Evolutionary conservation across 2,113 vertebrate species (phyloP).

Genomic region (Pomatorhinus ruficollis): DNA sequence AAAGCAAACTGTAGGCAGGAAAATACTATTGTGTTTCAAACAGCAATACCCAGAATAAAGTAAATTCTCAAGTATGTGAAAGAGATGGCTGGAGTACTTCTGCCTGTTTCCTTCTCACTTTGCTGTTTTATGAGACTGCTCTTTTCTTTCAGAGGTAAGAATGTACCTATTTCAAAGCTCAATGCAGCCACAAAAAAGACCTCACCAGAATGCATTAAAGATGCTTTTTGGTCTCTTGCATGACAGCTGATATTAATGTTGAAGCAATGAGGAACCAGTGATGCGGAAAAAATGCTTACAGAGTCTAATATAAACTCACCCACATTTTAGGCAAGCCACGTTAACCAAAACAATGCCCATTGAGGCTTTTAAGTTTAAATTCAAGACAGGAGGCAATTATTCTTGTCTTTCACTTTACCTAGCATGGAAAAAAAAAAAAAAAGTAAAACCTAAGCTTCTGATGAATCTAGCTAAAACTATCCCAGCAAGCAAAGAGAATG

Average conservation of each 20-base stretch:
- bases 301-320: neutral
- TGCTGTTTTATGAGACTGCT: neutral
- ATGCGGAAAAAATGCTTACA: neutral
- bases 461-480: neutral
- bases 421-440: neutral
- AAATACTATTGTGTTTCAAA: neutral
- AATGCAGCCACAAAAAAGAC: neutral
- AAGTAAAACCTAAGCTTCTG: neutral
- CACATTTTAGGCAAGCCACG: neutral
- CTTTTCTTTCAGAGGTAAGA: neutral
- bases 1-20: neutral
- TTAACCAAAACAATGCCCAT: neutral
- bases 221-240: neutral
- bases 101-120: neutral
- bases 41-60: neutral
- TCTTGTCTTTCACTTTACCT: neutral
- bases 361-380: neutral
- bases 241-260: neutral
- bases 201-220: neutral
- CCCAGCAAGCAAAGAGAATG: neutral
- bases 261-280: neutral
- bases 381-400: neutral
- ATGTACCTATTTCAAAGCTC: neutral
- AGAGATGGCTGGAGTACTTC: neutral
- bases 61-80: neutral